Evolutionary conservation across 2,797 vertebrate genomes (phyloP).

Genomic region (Centropyge bicolor): DNA sequence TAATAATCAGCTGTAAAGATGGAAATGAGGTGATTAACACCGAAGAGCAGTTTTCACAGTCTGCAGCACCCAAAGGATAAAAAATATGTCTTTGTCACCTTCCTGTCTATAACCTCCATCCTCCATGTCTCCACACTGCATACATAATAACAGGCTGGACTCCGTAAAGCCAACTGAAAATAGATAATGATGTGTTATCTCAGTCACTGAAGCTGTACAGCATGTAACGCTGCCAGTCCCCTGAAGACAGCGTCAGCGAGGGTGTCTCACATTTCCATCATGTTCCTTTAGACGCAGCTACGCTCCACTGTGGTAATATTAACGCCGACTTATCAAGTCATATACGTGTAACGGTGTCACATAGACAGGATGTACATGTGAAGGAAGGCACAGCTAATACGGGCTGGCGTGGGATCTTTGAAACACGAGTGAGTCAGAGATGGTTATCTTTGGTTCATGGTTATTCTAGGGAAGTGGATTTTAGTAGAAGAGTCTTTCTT

Average conservation of each 20-base stretch:
- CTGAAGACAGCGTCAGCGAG: conserved; percentile 37
- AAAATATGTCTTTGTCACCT: conserved; percentile 28
- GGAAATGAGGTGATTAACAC: conserved; percentile 18
- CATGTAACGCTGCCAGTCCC: conserved; percentile 39
- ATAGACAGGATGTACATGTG: conserved; percentile 57
- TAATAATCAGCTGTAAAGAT: conserved; percentile 16
- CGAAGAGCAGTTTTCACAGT: neutral
- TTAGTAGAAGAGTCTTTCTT: conserved; percentile 8
- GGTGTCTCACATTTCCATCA: conserved; percentile 55
- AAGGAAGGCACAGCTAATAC: conserved; percentile 46
- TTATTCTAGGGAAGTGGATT: conserved; percentile 17
- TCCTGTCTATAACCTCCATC: conserved; percentile 30
- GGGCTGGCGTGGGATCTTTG: conserved; percentile 35
- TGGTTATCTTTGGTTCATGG: conserved; percentile 50
- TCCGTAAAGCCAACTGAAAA: conserved; percentile 61
- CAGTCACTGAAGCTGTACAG: conserved; percentile 48
- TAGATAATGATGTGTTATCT: conserved; percentile 75
- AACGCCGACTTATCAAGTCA: conserved; percentile 43
- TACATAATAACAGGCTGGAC: conserved; percentile 61
- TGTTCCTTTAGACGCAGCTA: conserved; percentile 38
- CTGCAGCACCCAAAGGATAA: neutral
- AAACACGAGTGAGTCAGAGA: conserved; percentile 53
- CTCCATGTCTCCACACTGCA: conserved; percentile 43
- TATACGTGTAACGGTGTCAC: conserved; percentile 47
- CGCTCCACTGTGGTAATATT: conserved; percentile 43